Evolutionary conservation across 2,113 vertebrate species (phyloP).

Genomic region (Strigops habroptila): DNA sequence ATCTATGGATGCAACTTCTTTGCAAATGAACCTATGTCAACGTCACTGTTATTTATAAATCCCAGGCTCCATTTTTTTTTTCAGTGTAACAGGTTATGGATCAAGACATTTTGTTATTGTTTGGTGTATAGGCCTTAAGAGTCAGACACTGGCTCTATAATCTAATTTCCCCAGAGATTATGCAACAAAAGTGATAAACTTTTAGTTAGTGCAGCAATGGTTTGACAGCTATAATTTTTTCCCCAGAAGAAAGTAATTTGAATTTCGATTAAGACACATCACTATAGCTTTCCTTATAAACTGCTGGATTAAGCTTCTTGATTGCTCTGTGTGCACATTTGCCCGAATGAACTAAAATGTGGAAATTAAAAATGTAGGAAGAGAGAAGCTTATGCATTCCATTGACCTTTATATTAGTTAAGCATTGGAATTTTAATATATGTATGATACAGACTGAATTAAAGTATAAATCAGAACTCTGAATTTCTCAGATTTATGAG

Average conservation of each 20-base stretch:
- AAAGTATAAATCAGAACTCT: slow-evolving; percentile 16
- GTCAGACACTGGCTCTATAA: not conserved
- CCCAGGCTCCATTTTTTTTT: not conserved
- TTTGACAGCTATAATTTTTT: slow-evolving; percentile 3
- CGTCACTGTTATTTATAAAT: slow-evolving; percentile 15
- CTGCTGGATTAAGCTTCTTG: not conserved
- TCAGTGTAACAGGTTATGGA: not conserved
- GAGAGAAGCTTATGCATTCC: not conserved
- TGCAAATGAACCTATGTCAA: slow-evolving; percentile 19
- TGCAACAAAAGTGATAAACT: slow-evolving; percentile 11
- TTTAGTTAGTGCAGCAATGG: not conserved
- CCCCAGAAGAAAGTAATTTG: slow-evolving; percentile 15
- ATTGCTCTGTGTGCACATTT: not conserved
- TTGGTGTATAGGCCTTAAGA: not conserved
- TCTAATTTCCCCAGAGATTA: slow-evolving; percentile 5
- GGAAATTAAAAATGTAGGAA: slow-evolving; percentile 27
- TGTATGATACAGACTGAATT: slow-evolving; percentile 31
- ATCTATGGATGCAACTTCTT: not conserved
- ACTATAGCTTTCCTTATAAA: not conserved
- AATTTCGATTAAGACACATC: slow-evolving; percentile 46
- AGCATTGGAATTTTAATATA: slow-evolving; percentile 26
- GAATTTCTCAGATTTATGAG: not conserved
- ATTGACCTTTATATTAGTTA: slow-evolving; percentile 46
- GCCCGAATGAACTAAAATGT: not conserved
- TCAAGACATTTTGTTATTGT: not conserved